These are phyloP conservation scores for Habroteleia sp. DNA, from an alignment of 2,888 invertebrate genomes.

Conservation along the genomic window DNA sequence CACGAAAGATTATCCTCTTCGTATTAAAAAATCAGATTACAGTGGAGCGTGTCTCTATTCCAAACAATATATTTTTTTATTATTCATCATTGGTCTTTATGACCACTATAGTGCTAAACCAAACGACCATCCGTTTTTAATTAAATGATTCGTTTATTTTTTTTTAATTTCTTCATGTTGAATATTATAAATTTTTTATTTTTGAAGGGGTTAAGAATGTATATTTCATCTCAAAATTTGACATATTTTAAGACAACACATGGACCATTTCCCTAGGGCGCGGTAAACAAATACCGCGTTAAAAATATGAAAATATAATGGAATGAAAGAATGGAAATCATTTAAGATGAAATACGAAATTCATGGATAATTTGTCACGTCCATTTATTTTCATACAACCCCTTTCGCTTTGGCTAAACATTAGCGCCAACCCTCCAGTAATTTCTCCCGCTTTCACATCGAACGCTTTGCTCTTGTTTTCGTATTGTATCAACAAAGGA, in stretches of 20 bases:
- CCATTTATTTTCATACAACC: slow-evolving; percentile 5
- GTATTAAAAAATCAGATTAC: too few species aligned
- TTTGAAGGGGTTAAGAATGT: too few species aligned
- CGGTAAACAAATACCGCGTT: slow-evolving; percentile 9
- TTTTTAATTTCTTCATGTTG: too few species aligned
- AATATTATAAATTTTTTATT: too few species aligned
- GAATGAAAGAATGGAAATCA: slow-evolving; percentile 11
- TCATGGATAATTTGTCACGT: slow-evolving; percentile 18
- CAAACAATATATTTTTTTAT: too few species aligned
- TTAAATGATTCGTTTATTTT: slow-evolving; percentile 18
- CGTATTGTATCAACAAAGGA: slow-evolving; percentile 19
- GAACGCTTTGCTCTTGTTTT: slow-evolving; percentile 14
- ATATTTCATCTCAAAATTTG: too few species aligned
- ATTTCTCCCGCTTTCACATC: slow-evolving; percentile 23
- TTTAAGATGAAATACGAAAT: slow-evolving; percentile 12
- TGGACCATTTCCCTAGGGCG: too few species aligned
- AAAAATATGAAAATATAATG: slow-evolving; percentile 32
- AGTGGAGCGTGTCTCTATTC: too few species aligned
- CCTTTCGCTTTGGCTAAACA: slow-evolving; percentile 19
- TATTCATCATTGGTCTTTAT: too few species aligned
- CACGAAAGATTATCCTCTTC: too few species aligned
- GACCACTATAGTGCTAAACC: too few species aligned
- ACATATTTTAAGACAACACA: too few species aligned
- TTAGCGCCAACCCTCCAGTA: slow-evolving; percentile 29
- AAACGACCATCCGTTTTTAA: not conserved